Base-by-base conservation (phyloP, 2,797 vertebrate species). In the Urocyon cinereoargenteus region DNA sequence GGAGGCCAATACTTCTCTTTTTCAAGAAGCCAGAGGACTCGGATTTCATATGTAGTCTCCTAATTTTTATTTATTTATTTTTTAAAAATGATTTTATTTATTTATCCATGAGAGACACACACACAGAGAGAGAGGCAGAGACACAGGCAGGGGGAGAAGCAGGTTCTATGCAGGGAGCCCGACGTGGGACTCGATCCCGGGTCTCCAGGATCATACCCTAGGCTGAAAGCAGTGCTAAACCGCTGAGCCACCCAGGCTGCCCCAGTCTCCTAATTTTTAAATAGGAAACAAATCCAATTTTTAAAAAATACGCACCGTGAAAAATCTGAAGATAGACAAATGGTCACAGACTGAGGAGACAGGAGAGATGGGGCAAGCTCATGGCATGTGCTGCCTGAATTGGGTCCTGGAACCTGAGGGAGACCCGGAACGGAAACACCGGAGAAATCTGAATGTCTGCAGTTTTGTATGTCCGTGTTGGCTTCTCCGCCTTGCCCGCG, bases 401-500 rank as follows among this genome's bases (percentile, higher is more conserved):
- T 7, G 77, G 26, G 22, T 57, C 36, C 5, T 9, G 31, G 61
- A 5, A 5, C 28, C 4, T 45, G 64, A 53, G 28, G 8, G 16
- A 15, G 36, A 31, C 4, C 7, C 0, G 2, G 26, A 6, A 34
- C 4, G 55, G 28, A 18, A 55, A 36, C 22, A 2, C 10, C 1
- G 2, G 79, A 45, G 78, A 45, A 15, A 36, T 57, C 4, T 1
- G 45, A 12, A 5, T 31, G 7, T 31, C 53, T 28, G 15, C 16
- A 6, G 66, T 55, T 40, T 21, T 9, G 6, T 4, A 4, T 5
- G 11, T 13, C 1, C 0, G 1, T 7, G 8, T 15, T 22, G 70
- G 18, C 12, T n/a, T 68, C n/a, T 36, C 24, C 0, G 10, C 79
- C 79, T 28, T 28, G 59, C 2, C 0, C 3, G 40, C 0, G 0